Conservation (phyloP, 2,113 vertebrate genomes). For the Centropus unirufus region DNA sequence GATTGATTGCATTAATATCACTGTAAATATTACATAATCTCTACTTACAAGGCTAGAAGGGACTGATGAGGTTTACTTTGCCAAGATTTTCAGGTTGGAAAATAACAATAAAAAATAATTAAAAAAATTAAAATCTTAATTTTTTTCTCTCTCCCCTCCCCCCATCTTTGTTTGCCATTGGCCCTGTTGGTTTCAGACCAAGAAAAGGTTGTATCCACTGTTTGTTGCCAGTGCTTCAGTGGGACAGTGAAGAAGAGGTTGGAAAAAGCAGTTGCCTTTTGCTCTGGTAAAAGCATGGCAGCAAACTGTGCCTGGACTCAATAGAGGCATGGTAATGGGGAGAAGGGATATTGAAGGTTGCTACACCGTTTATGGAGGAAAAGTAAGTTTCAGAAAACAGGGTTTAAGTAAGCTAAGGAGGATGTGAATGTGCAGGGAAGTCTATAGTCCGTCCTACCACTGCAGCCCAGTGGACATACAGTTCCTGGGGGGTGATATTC, state of each 20-base stretch:
- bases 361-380: background rate
- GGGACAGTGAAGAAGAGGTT: background rate
- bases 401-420: background rate
- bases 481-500: background rate
- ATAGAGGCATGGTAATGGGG: background rate
- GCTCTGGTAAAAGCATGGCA: background rate
- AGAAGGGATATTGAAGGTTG: background rate
- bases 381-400: background rate
- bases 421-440: background rate
- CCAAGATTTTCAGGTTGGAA: constrained; percentile 39
- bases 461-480: rapidly evolving
- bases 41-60: constrained; percentile 34
- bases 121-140: background rate
- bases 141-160: background rate
- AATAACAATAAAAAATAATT: constrained; percentile 21
- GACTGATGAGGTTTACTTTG: constrained; percentile 47
- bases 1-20: constrained; percentile 76
- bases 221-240: background rate
- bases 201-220: background rate
- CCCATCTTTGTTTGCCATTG: rapidly evolving
- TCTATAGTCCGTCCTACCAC: background rate
- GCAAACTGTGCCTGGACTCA: background rate
- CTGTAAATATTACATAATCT: constrained; percentile 74
- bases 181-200: background rate
- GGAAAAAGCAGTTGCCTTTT: background rate